Evolutionary conservation across 2,888 invertebrate genomes (phyloP).

Genomic region (Drosophila meridionalis): DNA sequence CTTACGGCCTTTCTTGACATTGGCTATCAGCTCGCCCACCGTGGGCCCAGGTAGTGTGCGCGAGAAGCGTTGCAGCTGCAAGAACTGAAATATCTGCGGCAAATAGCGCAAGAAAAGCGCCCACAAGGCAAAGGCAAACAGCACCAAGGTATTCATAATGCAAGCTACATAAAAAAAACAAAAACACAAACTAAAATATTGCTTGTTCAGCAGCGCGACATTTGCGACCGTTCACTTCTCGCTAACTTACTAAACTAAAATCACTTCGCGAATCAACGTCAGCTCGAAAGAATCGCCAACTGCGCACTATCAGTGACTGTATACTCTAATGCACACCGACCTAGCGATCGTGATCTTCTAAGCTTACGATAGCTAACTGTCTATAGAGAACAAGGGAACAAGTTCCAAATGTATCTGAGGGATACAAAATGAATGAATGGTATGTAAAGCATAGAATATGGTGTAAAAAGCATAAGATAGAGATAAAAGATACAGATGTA

Average conservation of each 20-base stretch:
- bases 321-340: constrained; percentile 2
- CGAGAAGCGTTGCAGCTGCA: constrained; percentile 72
- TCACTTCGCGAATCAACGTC: not conserved
- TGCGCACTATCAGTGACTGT: not conserved
- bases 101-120: constrained; percentile 73
- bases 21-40: constrained; percentile 75
- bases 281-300: not conserved
- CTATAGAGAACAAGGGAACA: not conserved
- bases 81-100: constrained; percentile 73
- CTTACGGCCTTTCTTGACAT: constrained; percentile 82
- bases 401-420: not conserved
- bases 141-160: constrained; percentile 68
- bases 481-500: not conserved
- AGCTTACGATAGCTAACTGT: no score
- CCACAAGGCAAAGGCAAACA: constrained; percentile 73
- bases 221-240: constrained; percentile 33
- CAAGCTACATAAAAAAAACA: not conserved
- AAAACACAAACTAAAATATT: not conserved
- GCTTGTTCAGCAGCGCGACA: not conserved
- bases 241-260: constrained; percentile 30
- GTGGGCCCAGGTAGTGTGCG: constrained; percentile 80
- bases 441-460: no score
- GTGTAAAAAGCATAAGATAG: no score
- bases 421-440: not conserved
- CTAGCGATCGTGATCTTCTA: not conserved